Conservation (phyloP, 2,888 invertebrate species). For the Apodemia zela region DNA sequence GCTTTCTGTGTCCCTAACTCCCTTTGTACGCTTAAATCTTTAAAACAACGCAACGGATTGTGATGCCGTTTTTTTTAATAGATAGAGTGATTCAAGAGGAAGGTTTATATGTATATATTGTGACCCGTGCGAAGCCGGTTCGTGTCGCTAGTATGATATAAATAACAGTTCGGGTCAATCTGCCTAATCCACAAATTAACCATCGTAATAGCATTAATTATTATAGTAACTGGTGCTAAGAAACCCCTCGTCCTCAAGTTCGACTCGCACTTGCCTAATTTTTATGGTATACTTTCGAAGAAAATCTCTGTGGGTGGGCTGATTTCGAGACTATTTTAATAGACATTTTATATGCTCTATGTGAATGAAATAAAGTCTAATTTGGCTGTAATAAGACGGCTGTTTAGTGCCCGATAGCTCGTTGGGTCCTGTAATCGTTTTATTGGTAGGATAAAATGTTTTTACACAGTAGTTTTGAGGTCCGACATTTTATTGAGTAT, state of each 20-base stretch:
- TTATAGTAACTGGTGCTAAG: background rate
- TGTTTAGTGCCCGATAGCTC: slow-evolving; percentile 36
- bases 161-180: too few relatives aligned
- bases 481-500: slow-evolving; percentile 34
- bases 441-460: slow-evolving; percentile 48
- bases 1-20: too few relatives aligned
- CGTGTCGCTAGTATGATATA: too few relatives aligned
- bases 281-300: slow-evolving; percentile 54
- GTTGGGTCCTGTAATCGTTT: slow-evolving; percentile 46
- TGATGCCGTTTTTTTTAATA: too few relatives aligned
- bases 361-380: slow-evolving; percentile 24
- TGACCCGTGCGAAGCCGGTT: too few relatives aligned
- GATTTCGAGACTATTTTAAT: slow-evolving; percentile 29
- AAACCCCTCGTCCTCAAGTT: background rate
- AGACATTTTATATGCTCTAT: slow-evolving; percentile 30
- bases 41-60: too few relatives aligned
- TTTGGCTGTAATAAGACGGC: slow-evolving; percentile 23
- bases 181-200: too few relatives aligned
- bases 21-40: too few relatives aligned
- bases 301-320: slow-evolving; percentile 60
- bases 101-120: too few relatives aligned
- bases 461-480: slow-evolving; percentile 38
- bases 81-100: too few relatives aligned
- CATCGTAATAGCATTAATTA: background rate
- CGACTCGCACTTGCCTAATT: slow-evolving; percentile 34